Base-by-base conservation (phyloP, 1,140 invertebrate species). In the Drosophila orena region DNA sequence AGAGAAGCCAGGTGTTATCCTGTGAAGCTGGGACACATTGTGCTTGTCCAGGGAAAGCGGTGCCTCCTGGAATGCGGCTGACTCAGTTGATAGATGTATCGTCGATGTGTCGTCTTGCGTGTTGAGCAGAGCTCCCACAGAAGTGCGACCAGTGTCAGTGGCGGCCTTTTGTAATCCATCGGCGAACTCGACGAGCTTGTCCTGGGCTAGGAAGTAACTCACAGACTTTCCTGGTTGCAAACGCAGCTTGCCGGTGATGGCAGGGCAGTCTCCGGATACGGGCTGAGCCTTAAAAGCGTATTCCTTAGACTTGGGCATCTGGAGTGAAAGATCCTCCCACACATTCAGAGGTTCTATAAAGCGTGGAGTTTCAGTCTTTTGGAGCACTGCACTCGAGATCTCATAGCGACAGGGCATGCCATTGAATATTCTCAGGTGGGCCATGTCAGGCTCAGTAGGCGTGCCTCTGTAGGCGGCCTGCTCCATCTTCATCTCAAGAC, bases 401-500 rank as follows among this genome's bases (percentile, higher is more conserved):
- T 65, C 34, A 46, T 93, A 91, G 2, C 66, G 24, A 61, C 94
- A 94, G 34, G 93, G 77, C 47, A 95, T 92, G 0, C 94, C 93
- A 85, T 97, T 97, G 74, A 95, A 96, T 35, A 97, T 93, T 30
- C 96, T 93, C 27, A 97, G 49, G 85, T 97, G 96, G 0, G 94
- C 93, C 14, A 94, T 14, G 93, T 94, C 15, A 64, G n/a, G 34
- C 86, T 78, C 1, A 95, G 94, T 20, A 95, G 84, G 79, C 1
- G 14, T n/a, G 0, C 76, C 71, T 4, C 94, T 76, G 0, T 95
- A 94, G 75, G 96, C 95, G 0, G 94, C 95, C 56, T 92, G 91
- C 94, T 98, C 94, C 37, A 99, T 93, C 81, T 95, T 91, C 7
- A 97, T 77, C 93, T 99, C 97, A 1, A 99, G 93, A 42, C 97